Conservation (phyloP, 1,140 invertebrate genomes). For the Drosophila orosa region DNA sequence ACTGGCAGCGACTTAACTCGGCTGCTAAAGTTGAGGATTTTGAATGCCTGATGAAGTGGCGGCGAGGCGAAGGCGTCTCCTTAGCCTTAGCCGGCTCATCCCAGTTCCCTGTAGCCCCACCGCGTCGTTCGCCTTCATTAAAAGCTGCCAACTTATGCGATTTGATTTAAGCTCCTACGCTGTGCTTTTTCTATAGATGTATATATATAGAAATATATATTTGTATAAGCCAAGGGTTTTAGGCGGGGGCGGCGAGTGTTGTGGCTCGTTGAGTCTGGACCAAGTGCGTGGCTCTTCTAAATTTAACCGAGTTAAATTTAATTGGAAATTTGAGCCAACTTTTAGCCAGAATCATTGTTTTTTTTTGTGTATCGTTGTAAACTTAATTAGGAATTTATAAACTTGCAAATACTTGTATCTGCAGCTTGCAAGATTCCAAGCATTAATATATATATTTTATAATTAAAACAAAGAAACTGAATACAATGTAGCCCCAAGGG, state of each 20-base stretch:
- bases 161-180: constrained; percentile 67
- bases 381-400: background rate
- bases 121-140: constrained; percentile 56
- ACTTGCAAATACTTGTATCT: background rate
- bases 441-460: background rate
- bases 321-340: constrained; percentile 14
- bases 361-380: background rate
- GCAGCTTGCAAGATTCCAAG: background rate
- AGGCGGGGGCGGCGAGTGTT: background rate
- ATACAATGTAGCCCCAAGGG: background rate
- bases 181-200: constrained; percentile 10
- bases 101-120: background rate
- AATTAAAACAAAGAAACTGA: background rate
- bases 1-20: constrained; percentile 68
- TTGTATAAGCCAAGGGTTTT: constrained; percentile 1
- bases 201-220: constrained; percentile 27
- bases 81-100: constrained; percentile 19
- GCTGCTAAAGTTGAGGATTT: constrained; percentile 72
- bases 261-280: constrained; percentile 9
- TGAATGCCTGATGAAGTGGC: constrained; percentile 33
- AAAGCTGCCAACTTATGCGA: constrained; percentile 76
- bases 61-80: constrained; percentile 9
- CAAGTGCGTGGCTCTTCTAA: constrained; percentile 26
- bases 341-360: background rate
- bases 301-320: constrained; percentile 30